phyloP scores from a whole-genome alignment of 2,888 invertebrate genomes.

The Nudaria mundana region DNA sequence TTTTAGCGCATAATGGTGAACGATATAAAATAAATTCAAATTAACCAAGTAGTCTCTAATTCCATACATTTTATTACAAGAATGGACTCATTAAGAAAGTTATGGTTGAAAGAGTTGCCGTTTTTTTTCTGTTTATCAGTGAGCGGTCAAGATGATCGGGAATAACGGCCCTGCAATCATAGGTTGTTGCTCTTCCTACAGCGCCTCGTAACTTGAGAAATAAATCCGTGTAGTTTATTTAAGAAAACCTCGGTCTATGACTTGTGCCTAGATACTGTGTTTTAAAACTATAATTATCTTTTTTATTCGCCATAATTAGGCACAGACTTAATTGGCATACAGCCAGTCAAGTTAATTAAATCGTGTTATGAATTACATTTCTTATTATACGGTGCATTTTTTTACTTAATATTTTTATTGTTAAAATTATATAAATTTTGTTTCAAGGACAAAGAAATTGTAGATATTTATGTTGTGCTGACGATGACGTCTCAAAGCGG shows the following conservation, averaged over 20 bases:
- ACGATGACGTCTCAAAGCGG: constrained; percentile 37
- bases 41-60: constrained; percentile 19
- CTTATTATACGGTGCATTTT: background rate
- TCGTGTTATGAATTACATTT: background rate
- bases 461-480: constrained; percentile 19
- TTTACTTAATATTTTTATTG: background rate
- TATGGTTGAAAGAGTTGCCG: constrained; percentile 36
- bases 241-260: constrained; percentile 42
- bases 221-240: constrained; percentile 51
- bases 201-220: constrained; percentile 53
- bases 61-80: constrained; percentile 10
- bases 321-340: constrained; percentile 10
- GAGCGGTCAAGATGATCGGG: constrained; percentile 64
- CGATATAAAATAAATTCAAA: constrained; percentile 36
- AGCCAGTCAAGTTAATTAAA: constrained; percentile 10
- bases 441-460: constrained; percentile 37
- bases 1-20: constrained; percentile 27
- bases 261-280: constrained; percentile 25
- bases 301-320: constrained; percentile 21
- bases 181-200: constrained; percentile 79
- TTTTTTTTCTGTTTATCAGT: constrained; percentile 54
- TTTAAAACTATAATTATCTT: constrained; percentile 28
- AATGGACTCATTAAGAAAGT: constrained; percentile 28
- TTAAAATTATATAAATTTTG: background rate
- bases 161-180: constrained; percentile 80